Evolutionary conservation across 2,888 invertebrate genomes (phyloP), one percentile per base, ranked within the genome.

Genomic region (Resseliella maxima): DNA sequence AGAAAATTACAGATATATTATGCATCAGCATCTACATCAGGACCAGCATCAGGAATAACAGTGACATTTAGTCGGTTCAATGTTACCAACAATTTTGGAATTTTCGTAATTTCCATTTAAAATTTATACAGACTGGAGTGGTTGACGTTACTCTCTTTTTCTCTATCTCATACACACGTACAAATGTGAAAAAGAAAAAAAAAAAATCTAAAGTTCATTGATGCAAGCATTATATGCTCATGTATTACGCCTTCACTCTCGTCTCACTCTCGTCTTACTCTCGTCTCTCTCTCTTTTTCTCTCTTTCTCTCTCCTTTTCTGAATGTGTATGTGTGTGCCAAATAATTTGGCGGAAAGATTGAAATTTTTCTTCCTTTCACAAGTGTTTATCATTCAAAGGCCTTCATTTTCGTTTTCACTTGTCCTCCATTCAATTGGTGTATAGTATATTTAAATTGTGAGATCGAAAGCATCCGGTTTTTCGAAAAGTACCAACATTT

Each of bases 261-360:
- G n/a, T n/a, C n/a, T n/a, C n/a, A n/a, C n/a, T n/a, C n/a, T n/a
- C n/a, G n/a, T n/a, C n/a, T n/a, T n/a, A n/a, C n/a, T n/a, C n/a
- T n/a, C n/a, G n/a, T n/a, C n/a, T n/a, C n/a, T n/a, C n/a, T n/a
- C n/a, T n/a, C n/a, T n/a, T n/a, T n/a, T n/a, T n/a, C n/a, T n/a
- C n/a, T n/a, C n/a, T n/a, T n/a, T n/a, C n/a, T n/a, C n/a, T n/a
- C n/a, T n/a, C n/a, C n/a, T n/a, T n/a, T n/a, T n/a, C n/a, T n/a
- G 5, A 24, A 59, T 31, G 72, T 3, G 38, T 83, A 38, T 38
- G n/a, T 83, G 83, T 83, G 38, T 83, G 83, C 83, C 83, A 83
- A 83, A 83, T 83, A 83, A 83, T 83, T 83, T 83, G 81, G 83
- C 83, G 83, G 83, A 83, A 83, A 83, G 83, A 83, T 83, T 83